Conservation (phyloP, 2,888 invertebrate genomes). For the Rotaria magnacalcarata region DNA sequence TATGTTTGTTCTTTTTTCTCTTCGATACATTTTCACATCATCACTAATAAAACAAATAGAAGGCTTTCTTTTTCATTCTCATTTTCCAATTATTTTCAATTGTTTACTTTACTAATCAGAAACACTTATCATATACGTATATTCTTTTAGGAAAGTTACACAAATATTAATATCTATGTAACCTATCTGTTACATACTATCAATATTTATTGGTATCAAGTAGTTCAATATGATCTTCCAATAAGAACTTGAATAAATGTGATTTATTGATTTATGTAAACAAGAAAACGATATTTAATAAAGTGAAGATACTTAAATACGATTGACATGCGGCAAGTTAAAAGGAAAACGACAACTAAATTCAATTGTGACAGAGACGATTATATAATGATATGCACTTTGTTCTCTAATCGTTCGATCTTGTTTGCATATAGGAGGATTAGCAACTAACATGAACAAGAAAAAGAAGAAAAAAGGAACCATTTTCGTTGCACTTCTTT, state of each 20-base stretch:
- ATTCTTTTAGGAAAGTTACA: too few relatives aligned
- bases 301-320: neutral
- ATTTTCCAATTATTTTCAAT: neutral
- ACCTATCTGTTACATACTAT: too few relatives aligned
- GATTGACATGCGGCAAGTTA: constrained; percentile 20
- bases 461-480: neutral
- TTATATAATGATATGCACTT: constrained; percentile 10
- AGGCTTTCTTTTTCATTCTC: neutral
- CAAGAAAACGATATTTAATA: neutral
- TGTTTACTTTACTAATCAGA: constrained; percentile 9
- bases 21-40: neutral
- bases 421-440: constrained; percentile 9
- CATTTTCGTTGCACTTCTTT: constrained; percentile 12
- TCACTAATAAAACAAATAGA: neutral
- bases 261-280: neutral
- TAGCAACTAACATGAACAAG: neutral
- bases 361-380: neutral
- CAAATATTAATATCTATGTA: too few relatives aligned
- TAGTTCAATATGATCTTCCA: neutral
- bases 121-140: neutral
- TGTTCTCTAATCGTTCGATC: constrained; percentile 4
- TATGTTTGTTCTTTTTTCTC: constrained; percentile 17
- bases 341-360: neutral
- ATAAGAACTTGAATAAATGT: neutral
- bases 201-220: too few relatives aligned